Conservation (phyloP, 2,888 invertebrate genomes). For the Cephonodes hylas region DNA sequence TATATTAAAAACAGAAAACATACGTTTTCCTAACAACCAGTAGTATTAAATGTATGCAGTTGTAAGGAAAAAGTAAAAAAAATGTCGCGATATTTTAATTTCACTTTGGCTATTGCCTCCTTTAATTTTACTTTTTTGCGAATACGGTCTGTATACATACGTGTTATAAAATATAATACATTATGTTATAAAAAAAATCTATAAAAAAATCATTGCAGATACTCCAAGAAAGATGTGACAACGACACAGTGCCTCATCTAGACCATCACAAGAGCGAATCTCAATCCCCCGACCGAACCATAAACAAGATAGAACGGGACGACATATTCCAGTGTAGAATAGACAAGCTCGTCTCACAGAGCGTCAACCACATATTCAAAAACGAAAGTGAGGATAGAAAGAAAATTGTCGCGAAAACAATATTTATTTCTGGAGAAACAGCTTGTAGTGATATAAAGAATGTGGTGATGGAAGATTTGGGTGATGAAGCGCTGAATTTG, state of each 20-base stretch:
- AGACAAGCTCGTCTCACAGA: conserved; percentile 67
- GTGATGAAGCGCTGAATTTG: conserved; percentile 55
- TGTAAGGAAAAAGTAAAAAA: too few species aligned
- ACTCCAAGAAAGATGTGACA: conserved; percentile 45
- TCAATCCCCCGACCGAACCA: conserved; percentile 32
- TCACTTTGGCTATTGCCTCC: too few species aligned
- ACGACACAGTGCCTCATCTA: conserved; percentile 6
- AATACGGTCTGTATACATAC: too few species aligned
- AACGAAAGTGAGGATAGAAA: conserved; percentile 50
- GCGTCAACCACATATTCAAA: conserved; percentile 69
- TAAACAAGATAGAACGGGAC: conserved; percentile 34
- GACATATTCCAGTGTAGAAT: conserved; percentile 67
- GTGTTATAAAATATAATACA: too few species aligned
- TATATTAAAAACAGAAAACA: too few species aligned
- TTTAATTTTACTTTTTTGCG: too few species aligned
- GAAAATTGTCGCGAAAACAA: conserved; percentile 65
- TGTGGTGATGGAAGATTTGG: conserved; percentile 19
- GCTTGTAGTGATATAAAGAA: conserved; percentile 35
- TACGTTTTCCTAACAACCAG: too few species aligned
- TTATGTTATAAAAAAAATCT: too few species aligned
- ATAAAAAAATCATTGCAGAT: conserved; percentile 36
- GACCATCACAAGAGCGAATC: conserved; percentile 36
- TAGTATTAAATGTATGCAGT: too few species aligned
- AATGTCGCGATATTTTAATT: too few species aligned
- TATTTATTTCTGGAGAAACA: conserved; percentile 60